Evolutionary conservation across 2,797 vertebrate genomes (phyloP).

Genomic region (Mormyrops attenuatus): DNA sequence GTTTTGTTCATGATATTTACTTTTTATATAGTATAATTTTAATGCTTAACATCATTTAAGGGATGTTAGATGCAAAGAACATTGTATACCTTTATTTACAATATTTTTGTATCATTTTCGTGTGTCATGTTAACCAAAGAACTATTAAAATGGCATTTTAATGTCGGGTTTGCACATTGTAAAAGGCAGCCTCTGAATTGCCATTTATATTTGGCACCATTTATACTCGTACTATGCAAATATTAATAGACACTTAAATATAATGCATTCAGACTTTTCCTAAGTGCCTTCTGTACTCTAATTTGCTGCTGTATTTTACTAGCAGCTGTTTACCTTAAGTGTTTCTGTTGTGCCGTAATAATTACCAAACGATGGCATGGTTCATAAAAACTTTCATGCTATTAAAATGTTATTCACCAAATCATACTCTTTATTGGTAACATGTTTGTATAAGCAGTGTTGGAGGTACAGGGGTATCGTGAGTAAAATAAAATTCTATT

Average conservation of each 20-base stretch:
- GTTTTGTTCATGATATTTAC: not conserved
- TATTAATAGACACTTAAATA: not conserved
- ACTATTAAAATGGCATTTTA: not conserved
- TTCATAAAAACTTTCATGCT: constrained; percentile 2
- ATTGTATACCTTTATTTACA: not conserved
- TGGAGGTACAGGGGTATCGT: constrained; percentile 46
- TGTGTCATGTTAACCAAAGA: not conserved
- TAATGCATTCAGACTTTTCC: not conserved
- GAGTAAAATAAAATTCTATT: constrained; percentile 60
- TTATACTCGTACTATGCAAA: constrained; percentile 19
- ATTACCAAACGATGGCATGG: not conserved
- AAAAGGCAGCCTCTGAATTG: not conserved
- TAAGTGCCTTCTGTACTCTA: constrained; percentile 3
- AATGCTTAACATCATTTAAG: not conserved
- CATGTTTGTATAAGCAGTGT: constrained; percentile 59
- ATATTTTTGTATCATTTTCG: not conserved
- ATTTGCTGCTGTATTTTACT: constrained; percentile 5
- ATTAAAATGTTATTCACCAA: constrained; percentile 9
- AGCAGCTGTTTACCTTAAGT: constrained; percentile 8
- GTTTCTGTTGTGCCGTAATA: not conserved
- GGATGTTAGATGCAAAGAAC: not conserved
- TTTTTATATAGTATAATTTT: not conserved
- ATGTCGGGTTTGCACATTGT: not conserved
- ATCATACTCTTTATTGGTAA: constrained; percentile 8
- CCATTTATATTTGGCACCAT: not conserved